These are phyloP conservation scores for Aegotheles bennettii DNA, from an alignment of 2,113 vertebrate species.

Conservation along the genomic window DNA sequence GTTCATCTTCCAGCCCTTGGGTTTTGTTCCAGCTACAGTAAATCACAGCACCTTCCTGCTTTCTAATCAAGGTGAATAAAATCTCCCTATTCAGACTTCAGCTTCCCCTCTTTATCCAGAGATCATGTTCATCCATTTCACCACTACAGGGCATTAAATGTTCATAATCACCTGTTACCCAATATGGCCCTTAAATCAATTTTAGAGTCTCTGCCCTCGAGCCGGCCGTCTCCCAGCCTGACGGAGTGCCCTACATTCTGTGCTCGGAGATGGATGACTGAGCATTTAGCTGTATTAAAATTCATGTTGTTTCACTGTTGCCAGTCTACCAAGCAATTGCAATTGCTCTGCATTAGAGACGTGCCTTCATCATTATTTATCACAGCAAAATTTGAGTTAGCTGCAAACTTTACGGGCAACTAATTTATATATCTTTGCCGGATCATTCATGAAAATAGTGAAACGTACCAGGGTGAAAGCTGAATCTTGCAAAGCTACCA, in stretches of 20 bases:
- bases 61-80: background rate
- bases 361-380: background rate
- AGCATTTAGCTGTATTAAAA: background rate
- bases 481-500: background rate
- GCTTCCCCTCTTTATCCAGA: background rate
- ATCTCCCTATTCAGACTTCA: background rate
- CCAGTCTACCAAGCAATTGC: background rate
- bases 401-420: background rate
- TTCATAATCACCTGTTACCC: background rate
- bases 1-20: background rate
- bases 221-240: background rate
- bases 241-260: background rate
- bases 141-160: background rate
- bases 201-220: background rate
- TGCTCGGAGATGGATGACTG: background rate
- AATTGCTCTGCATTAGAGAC: background rate
- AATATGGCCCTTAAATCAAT: background rate
- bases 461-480: background rate
- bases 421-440: background rate
- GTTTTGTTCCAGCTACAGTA: background rate
- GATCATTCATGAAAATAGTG: background rate
- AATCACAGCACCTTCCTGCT: background rate
- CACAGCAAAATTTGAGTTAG: background rate
- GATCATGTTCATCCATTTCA: background rate
- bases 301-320: background rate